Conservation (phyloP, 2,888 invertebrate genomes). For the Perizoma flavofasciatum region DNA sequence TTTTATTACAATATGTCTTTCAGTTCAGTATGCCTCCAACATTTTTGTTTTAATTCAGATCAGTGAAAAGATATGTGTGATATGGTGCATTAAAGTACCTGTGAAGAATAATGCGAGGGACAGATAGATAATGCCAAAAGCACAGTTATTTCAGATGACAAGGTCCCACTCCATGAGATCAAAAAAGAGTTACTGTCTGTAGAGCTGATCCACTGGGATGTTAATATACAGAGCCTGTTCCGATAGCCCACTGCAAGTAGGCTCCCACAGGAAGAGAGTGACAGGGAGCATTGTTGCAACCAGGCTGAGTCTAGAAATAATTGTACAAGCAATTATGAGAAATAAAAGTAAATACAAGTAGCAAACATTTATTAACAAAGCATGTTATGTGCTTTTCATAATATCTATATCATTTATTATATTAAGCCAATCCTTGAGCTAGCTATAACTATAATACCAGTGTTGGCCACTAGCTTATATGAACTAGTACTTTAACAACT, state of each 20-base stretch:
- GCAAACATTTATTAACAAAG: too few relatives aligned
- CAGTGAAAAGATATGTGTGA: too few relatives aligned
- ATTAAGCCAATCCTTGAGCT: too few relatives aligned
- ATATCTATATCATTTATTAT: too few relatives aligned
- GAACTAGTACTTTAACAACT: too few relatives aligned
- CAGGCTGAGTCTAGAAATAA: slow-evolving; percentile 68
- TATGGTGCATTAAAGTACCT: slow-evolving; percentile 51
- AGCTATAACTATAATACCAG: too few relatives aligned
- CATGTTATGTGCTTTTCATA: too few relatives aligned
- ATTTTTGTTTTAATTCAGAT: too few relatives aligned
- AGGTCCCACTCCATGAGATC: slow-evolving; percentile 76
- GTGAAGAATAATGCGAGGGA: slow-evolving; percentile 74
- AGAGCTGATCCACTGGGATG: slow-evolving; percentile 76
- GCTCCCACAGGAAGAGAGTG: slow-evolving; percentile 75
- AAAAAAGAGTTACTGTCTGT: slow-evolving; percentile 71
- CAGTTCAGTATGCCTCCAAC: too few relatives aligned
- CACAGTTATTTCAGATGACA: slow-evolving; percentile 67
- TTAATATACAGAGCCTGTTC: slow-evolving; percentile 69
- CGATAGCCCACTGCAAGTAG: slow-evolving; percentile 69
- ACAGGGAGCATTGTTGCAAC: slow-evolving; percentile 72
- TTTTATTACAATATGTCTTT: too few relatives aligned
- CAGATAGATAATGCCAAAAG: slow-evolving; percentile 70
- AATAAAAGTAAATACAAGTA: too few relatives aligned
- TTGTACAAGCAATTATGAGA: background rate
- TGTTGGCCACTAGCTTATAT: too few relatives aligned